Evolutionary conservation across 1,140 invertebrate species (phyloP), one percentile per base, ranked within the genome.

Genomic region (Protaetia brevitarsis): DNA sequence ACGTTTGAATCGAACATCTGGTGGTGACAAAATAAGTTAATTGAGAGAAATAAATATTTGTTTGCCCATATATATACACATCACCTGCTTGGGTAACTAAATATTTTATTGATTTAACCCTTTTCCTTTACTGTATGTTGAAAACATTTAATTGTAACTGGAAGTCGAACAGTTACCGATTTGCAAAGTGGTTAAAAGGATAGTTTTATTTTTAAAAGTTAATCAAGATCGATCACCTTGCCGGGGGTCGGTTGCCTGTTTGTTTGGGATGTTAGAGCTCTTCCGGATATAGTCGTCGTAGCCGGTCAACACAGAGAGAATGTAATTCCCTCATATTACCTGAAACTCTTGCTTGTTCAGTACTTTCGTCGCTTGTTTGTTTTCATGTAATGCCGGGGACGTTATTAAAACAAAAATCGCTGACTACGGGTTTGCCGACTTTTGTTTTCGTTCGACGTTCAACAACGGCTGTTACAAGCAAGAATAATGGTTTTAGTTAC

Each of bases 271-370:
- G 41, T 51, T 51, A 51, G n/a, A n/a, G 41, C 19, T 23, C 41
- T 23, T 26, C 16, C 41, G 7, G 41, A n/a, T n/a, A n/a, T 19
- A 51, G 41, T 51, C 41, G 41, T 1, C 3, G 19, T 16, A 51
- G 41, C 41, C 11, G 41, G 41, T 51, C 41, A 51, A 51, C 41
- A 51, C n/a, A n/a, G 11, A 51, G 41, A 16, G 41, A 51, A 51
- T 51, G 41, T 51, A 51, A 51, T 51, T 51, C 41, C 41, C 41
- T 51, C 41, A 51, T 51, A 51, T 51, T 51, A 51, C 41, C 41
- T 51, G 41, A 51, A n/a, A 51, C 41, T 51, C 41, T 51, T 51
- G 41, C 41, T 51, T 51, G 41, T 51, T 51, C 41, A 51, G 41
- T 51, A 51, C 41, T 51, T 23, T 51, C 26, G 21, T 23, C 41